phyloP scores from a whole-genome alignment of 2,113 vertebrate genomes.

The Tupaia chinensis region DNA sequence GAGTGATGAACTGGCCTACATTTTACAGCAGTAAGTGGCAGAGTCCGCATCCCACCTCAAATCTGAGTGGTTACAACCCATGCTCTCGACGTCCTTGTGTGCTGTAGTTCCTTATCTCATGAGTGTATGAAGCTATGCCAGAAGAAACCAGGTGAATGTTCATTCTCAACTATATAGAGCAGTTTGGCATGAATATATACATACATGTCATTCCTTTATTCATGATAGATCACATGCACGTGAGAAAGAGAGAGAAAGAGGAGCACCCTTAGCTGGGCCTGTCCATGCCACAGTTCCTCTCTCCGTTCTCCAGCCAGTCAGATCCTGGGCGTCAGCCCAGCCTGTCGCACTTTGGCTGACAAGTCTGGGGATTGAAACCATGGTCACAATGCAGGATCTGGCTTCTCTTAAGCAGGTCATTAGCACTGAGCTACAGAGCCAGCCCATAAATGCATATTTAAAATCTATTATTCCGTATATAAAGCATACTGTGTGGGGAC shows the following conservation, averaged over 20 bases:
- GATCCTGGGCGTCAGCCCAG: no score
- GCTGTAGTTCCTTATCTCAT: not conserved
- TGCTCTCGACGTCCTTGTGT: not conserved
- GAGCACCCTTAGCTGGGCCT: no score
- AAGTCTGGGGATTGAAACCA: no score
- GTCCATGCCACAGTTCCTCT: no score
- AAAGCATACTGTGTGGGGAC: not conserved
- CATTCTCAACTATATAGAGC: not conserved
- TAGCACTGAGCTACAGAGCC: no score
- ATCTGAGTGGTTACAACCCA: not conserved
- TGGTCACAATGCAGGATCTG: no score
- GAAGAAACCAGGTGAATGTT: not conserved
- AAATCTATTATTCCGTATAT: not conserved
- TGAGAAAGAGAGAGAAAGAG: no score
- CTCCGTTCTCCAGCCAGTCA: no score
- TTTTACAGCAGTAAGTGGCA: not conserved
- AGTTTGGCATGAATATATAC: not conserved
- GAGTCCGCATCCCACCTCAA: not conserved
- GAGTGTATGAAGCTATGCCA: not conserved
- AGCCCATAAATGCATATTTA: not conserved
- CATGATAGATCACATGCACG: no score
- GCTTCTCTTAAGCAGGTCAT: no score
- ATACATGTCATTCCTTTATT: no score
- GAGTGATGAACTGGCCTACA: not conserved
- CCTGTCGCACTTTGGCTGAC: no score